phyloP scores from a whole-genome alignment of 2,113 vertebrate genomes.

The Dipodomys spectabilis region DNA sequence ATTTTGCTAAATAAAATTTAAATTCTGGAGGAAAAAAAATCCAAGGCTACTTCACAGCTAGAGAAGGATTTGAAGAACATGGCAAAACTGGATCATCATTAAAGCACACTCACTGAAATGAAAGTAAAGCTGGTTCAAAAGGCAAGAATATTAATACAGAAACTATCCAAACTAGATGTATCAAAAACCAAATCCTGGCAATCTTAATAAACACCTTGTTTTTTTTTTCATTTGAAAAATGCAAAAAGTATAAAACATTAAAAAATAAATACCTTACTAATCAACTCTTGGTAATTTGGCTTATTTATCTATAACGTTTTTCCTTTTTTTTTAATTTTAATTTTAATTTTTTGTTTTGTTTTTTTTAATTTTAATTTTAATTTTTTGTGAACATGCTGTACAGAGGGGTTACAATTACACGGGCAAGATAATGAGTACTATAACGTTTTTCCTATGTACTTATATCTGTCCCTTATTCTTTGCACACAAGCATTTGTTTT shows the following conservation, averaged over 20 bases:
- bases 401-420: too few relatives aligned
- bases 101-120: neutral
- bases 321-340: too few relatives aligned
- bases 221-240: slow-evolving; percentile 30
- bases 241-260: neutral
- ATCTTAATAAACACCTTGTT: neutral
- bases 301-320: neutral
- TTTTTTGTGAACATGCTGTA: too few relatives aligned
- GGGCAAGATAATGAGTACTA: too few relatives aligned
- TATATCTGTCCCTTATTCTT: slow-evolving; percentile 2
- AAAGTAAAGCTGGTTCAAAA: slow-evolving; percentile 32
- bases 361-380: too few relatives aligned
- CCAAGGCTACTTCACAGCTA: neutral
- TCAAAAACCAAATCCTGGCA: neutral
- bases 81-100: neutral
- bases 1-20: neutral
- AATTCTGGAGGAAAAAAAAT: neutral
- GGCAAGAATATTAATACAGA: neutral
- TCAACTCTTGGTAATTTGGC: neutral
- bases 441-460: neutral
- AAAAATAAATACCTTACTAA: neutral
- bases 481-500: neutral
- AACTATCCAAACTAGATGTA: neutral
- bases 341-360: too few relatives aligned
- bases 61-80: neutral